Evolutionary conservation across 2,888 invertebrate genomes (phyloP), one percentile per base, ranked within the genome.

Genomic region (Panopea generosa): DNA sequence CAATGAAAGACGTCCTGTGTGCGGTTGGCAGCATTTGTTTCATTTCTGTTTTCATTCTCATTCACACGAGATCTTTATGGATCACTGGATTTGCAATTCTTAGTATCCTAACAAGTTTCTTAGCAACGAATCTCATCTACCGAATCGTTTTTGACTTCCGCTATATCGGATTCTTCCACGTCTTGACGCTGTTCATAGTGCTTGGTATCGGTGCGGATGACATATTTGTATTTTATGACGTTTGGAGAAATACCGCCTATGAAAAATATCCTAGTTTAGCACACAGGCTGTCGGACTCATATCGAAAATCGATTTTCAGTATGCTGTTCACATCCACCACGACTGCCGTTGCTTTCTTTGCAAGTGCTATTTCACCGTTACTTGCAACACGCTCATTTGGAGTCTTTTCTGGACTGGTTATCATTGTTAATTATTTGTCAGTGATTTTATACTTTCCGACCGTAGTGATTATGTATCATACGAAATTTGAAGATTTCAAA

Each of bases 371-470:
- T 40, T 89, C 87, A 0, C 88, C 88, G 1, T 61, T 90, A 11
- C 69, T 90, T 16, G 85, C 87, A 16, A 86, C 89, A 7, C 60
- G 82, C 18, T 86, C 88, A 1, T 90, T 90, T 66, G 90, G 90
- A 0, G 68, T 86, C 1, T 90, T 90, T 57, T 82, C 90, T 16
- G 89, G 84, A n/a, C 66, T 88, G 4, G 73, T 87, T 6, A 82
- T 90, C 1, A 67, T 83, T 22, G 80, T 86, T 4, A 87, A 89
- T 63, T 89, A 87, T 60, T 14, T 87, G 14, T 86, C 89, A 0
- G 87, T 88, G 0, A 84, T 89, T 24, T 50, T 84, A 0, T 89
- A 83, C 63, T 85, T 86, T 52, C 86, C 87, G 1, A 83, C 84
- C 2, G 84, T 85, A n/a, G 84, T 87, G 11, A 67, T 85, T 6